Conservation (phyloP, 2,113 vertebrate species). For the Zosterops hypoxanthus region DNA sequence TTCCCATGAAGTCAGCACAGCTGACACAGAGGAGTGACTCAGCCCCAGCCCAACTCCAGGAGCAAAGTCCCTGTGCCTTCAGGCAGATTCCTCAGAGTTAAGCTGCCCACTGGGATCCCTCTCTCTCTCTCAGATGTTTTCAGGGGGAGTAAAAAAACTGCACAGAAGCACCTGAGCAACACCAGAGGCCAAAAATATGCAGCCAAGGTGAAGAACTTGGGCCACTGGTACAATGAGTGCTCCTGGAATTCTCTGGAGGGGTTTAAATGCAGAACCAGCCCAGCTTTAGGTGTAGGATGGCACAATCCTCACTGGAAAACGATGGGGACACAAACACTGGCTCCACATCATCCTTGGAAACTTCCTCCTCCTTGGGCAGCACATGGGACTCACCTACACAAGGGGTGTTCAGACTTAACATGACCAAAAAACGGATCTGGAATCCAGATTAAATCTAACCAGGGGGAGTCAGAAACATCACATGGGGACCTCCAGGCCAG, state of each 20-base stretch:
- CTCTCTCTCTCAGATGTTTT: neutral
- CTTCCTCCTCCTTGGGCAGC: rapidly evolving
- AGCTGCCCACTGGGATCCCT: neutral
- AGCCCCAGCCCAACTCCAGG: neutral
- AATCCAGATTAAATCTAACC: neutral
- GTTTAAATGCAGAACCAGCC: neutral
- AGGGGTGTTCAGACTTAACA: neutral
- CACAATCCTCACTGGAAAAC: neutral
- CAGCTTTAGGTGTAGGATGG: neutral
- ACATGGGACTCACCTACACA: rapidly evolving
- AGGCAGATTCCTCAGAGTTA: neutral
- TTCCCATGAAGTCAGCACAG: neutral
- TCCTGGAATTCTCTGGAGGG: neutral
- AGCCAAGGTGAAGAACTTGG: neutral
- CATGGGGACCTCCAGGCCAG: neutral
- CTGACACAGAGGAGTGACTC: neutral
- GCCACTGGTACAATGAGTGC: rapidly evolving
- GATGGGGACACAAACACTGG: rapidly evolving
- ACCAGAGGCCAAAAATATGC: rapidly evolving
- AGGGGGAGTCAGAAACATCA: neutral
- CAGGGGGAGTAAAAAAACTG: neutral
- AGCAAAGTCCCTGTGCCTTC: neutral
- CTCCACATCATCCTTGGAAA: neutral
- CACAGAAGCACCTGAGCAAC: neutral
- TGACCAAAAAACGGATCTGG: neutral